These are phyloP conservation scores for Rotaria sp. DNA, from an alignment of 2,888 invertebrate genomes.

Conservation along the genomic window DNA sequence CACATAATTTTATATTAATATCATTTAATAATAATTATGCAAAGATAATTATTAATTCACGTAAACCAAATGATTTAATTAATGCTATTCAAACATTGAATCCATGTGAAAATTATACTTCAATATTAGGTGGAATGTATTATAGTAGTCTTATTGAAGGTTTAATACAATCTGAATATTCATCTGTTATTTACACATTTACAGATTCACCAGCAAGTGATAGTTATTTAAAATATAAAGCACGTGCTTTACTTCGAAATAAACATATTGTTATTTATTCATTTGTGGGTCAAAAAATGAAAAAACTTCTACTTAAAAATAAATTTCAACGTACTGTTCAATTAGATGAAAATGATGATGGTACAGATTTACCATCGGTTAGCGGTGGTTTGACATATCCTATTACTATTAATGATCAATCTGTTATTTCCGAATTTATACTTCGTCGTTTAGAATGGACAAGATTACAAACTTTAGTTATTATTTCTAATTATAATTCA, in stretches of 20 bases:
- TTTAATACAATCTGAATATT: neutral
- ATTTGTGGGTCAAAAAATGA: neutral
- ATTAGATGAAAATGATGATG: neutral
- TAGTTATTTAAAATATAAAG: neutral
- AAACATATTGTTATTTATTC: neutral
- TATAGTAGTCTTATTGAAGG: constrained; percentile 3
- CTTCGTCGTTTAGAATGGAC: constrained; percentile 25
- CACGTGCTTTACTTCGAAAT: neutral
- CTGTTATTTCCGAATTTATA: neutral
- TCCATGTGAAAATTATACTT: neutral
- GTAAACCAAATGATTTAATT: neutral
- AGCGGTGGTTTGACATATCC: neutral
- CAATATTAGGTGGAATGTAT: neutral
- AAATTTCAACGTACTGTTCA: neutral
- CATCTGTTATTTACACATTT: constrained; percentile 2
- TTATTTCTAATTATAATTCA: neutral
- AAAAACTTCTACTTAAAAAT: neutral
- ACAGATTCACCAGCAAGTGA: neutral
- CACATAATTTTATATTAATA: neutral
- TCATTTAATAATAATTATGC: neutral
- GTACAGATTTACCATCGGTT: neutral
- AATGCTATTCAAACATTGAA: neutral
- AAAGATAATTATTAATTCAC: neutral
- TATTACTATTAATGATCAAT: neutral
- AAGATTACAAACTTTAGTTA: neutral